Base-by-base conservation (phyloP, 2,797 vertebrate species). In the Diglossa cyanea region DNA sequence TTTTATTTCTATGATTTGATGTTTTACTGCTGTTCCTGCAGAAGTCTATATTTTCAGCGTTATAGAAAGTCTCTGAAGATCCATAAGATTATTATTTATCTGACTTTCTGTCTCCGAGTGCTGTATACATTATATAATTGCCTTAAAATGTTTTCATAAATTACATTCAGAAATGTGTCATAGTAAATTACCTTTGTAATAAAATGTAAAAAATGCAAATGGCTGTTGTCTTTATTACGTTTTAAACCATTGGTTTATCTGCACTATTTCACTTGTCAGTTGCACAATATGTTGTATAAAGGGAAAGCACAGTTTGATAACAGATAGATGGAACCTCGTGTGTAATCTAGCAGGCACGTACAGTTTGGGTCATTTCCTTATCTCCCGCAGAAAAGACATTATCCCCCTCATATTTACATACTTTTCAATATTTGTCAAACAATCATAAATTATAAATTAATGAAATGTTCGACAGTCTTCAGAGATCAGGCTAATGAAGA, bases 401-500 rank as follows among this genome's bases (percentile, higher is more conserved):
- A 99, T 96, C 98, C 98, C 94, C 95, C 98, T 98, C 99, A 98
- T 99, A 99, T 99, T 99, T 99, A 99, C 99, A 99, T 99, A 99
- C 99, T 99, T 98, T 98, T 98, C 98, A 99, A 99, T 99, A 99
- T 99, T 99, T 99, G 99, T 99, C 99, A 99, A 99, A 99, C 99
- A 99, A 99, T 99, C 98, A 99, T 99, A 99, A 99, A 99, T 99
- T 99, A 99, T 98, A 99, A 99, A 99, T 99, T 99, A 99, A 99
- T 99, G 99, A 99, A 99, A 99, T 99, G 98, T 99, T 99, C 98
- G 98, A 98, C 98, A 98, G 98, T 98, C 98, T 99, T 99, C 98
- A 98, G 98, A 99, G 98, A 99, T 99, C 97, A 97, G 97, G 98
- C 99, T 99, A 99, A 99, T 99, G 99, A 99, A 99, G 98, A 98